Evolutionary conservation across 1,140 invertebrate species (phyloP), one percentile per base, ranked within the genome.

Genomic region (Aethina tumida): DNA sequence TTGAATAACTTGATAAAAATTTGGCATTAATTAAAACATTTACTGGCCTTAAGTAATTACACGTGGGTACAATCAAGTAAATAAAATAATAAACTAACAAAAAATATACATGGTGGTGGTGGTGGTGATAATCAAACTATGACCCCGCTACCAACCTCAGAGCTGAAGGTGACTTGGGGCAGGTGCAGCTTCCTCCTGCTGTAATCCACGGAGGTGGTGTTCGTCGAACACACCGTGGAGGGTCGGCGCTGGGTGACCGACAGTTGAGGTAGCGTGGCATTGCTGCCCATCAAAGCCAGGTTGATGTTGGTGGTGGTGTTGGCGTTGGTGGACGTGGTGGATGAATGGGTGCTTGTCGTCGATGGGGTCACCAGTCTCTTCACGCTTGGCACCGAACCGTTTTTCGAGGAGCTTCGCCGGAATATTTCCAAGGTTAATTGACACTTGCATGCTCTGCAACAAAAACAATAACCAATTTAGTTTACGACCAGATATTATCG

Each of bases 121-220:
- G 13, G 14, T 28, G 13, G 8, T 37, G 29, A n/a, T n/a, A 27
- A 39, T 61, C 60, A 77, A 43, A 78, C 75, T 49, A 77, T 71
- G 40, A 77, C 72, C 29, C 74, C 75, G 47, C 68, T 79, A 82
- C 79, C 80, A 69, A 84, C 80, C 83, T 87, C 84, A 60, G 80
- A 77, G 56, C 72, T 85, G 66, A 86, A 87, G 18, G 83, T 83
- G 53, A 88, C 80, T 66, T 84, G 80, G 9, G 80, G 81, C 41
- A 84, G 67, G 47, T 79, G 75, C 9, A 80, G 61, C 42, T 76
- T 69, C 55, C 72, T 65, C 50, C 76, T 66, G 37, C 64, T 67
- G 24, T 67, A 66, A 43, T 74, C 71, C 10, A 71, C 43, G 3
- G 69, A 69, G 5, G 64, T 55, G 5, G 69, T 68, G 34, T 62